Evolutionary conservation across 2,888 invertebrate genomes (phyloP).

Genomic region (Agrochola lota): DNA sequence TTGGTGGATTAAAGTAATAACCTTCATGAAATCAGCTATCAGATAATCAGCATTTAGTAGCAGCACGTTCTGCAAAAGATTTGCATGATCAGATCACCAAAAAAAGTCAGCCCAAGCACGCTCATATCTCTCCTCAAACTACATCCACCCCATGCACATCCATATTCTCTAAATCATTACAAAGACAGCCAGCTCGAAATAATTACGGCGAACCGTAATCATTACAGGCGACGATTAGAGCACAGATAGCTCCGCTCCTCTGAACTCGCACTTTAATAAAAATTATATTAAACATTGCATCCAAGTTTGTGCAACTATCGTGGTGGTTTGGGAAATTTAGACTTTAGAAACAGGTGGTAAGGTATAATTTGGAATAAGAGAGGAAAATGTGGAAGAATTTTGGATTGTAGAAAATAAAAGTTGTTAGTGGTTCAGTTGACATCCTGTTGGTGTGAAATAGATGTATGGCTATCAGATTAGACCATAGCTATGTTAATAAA

Average conservation of each 20-base stretch:
- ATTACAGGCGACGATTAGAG: slow-evolving; percentile 88
- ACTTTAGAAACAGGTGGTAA: slow-evolving; percentile 7
- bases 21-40: too few relatives aligned
- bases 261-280: slow-evolving; percentile 87
- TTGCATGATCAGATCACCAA: too few relatives aligned
- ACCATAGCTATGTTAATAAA: not conserved
- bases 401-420: slow-evolving; percentile 37
- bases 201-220: slow-evolving; percentile 87
- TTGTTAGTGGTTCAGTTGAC: slow-evolving; percentile 23
- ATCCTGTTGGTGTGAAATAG: slow-evolving; percentile 27
- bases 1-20: too few relatives aligned
- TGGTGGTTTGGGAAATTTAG: slow-evolving; percentile 19
- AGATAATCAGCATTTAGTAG: too few relatives aligned
- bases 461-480: not conserved
- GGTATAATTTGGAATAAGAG: slow-evolving; percentile 5
- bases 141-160: slow-evolving; percentile 65
- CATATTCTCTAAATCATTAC: slow-evolving; percentile 64
- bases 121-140: slow-evolving; percentile 2
- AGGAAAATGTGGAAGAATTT: slow-evolving; percentile 16
- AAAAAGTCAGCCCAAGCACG: slow-evolving; percentile 10
- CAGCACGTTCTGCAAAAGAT: too few relatives aligned
- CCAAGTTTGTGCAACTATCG: slow-evolving; percentile 68
- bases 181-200: slow-evolving; percentile 81
- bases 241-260: slow-evolving; percentile 85
- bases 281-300: slow-evolving; percentile 87